phyloP scores from a whole-genome alignment of 37 sponge, comb jelly and placozoan genomes.

The Crambe crambe region DNA sequence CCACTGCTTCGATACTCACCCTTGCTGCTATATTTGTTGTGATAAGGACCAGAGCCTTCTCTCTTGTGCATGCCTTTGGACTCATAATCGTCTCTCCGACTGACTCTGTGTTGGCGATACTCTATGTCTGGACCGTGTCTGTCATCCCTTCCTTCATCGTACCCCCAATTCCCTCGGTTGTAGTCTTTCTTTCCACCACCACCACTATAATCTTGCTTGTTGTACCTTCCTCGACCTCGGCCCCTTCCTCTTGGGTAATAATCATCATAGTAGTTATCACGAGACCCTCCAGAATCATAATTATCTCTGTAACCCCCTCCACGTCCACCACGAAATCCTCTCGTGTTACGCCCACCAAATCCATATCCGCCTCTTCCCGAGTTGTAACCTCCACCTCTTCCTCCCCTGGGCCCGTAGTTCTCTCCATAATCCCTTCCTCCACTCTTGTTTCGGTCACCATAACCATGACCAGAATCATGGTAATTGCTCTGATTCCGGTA shows the following conservation, averaged over 20 bases:
- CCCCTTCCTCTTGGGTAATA: slow-evolving; percentile 7
- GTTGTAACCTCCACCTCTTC: not conserved
- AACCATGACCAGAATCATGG: not conserved
- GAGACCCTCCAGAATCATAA: not conserved
- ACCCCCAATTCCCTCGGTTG: not conserved
- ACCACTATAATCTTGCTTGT: not conserved
- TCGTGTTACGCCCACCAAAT: not conserved
- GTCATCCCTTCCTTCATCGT: not conserved
- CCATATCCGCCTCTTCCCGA: slow-evolving; percentile 10
- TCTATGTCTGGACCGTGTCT: not conserved
- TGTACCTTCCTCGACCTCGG: slow-evolving; percentile 4
- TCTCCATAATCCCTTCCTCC: slow-evolving; percentile 7
- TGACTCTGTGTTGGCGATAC: not conserved
- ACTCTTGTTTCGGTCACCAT: slow-evolving; percentile 4
- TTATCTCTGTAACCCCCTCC: not conserved
- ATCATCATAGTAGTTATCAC: not conserved
- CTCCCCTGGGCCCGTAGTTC: not conserved
- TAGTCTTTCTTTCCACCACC: slow-evolving; percentile 2
- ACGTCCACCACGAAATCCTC: slow-evolving; percentile 1
- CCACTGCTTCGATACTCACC: slow-evolving; percentile 5
- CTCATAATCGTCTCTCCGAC: slow-evolving; percentile 6
- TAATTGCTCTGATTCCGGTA: slow-evolving; percentile 1
- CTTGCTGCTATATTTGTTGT: not conserved
- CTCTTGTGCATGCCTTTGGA: not conserved
- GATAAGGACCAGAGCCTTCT: too few species aligned